Base-by-base conservation (phyloP, 2,113 vertebrate species). In the Mastomys natalensis region DNA sequence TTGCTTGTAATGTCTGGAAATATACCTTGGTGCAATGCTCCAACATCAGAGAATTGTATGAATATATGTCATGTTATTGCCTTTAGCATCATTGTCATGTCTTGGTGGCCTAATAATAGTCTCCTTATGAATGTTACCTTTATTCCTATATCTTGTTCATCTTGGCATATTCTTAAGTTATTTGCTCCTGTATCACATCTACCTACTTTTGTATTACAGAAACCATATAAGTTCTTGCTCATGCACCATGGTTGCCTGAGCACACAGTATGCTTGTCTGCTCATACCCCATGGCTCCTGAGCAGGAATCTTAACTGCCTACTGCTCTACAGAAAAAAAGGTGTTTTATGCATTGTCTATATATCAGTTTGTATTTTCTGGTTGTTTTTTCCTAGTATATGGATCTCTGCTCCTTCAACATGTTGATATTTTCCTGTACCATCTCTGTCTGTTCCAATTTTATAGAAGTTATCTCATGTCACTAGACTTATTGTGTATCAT, bases 201-300 rank as follows among this genome's bases (percentile, higher is more conserved):
- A 90, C 43, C 45, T 90, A 64, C 45, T 73, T 93, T 93, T 94
- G 45, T 80, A 68, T 51, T 78, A 66, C 19, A 62, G 19, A 60
- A 53, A 55, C 53, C 51, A 15, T 62, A 43, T 96, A 94, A 87
- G 81, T 58, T 97, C 97, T 91, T 96, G 95, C 89, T 97, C 87
- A 74, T 93, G 93, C 78, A 97, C 89, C 86, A 87, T 96, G 86
- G 88, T 95, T 95, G 96, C 95, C 94, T 97, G 94, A 97, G 92
- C 97, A 95, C 19, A 86, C 55, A 90, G 87, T 81, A 78, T 97
- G 81, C 62, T 92, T 96, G 81, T 95, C 89, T 96, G 89, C 91
- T 97, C 89, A 96, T 88, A 92, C 85, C 2, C 85, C 80, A 92
- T 97, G 94, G 91, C 90, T 95, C 89, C 81, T 94, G 81, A 94